A percentile compares a stretch with the other conserved stretches of the same genome.
phyloP scores from a whole-genome alignment of 2,888 invertebrate genomes.

The Labia minor region DNA sequence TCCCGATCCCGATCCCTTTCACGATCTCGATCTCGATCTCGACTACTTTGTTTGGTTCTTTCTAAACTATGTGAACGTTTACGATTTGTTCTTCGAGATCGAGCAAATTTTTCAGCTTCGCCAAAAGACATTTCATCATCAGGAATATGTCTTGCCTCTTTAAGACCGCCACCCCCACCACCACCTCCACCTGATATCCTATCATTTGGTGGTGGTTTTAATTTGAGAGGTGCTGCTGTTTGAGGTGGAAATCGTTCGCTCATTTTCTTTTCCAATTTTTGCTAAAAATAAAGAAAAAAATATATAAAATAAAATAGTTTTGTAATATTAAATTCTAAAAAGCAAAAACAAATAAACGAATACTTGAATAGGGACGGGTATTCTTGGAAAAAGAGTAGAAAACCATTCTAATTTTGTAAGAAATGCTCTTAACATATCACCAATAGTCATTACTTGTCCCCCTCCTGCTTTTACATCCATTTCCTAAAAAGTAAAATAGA shows the following conservation, averaged over 20 bases:
- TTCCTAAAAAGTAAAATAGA: conserved; percentile 45
- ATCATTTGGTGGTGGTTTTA: conserved; percentile 30
- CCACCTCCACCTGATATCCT: conserved; percentile 26
- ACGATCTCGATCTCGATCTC: conserved; percentile 30
- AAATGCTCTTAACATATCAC: conserved; percentile 84
- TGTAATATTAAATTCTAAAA: no score
- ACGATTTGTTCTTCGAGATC: conserved; percentile 23
- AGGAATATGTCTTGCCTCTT: conserved; percentile 33
- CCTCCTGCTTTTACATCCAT: conserved; percentile 97
- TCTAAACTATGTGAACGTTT: conserved; percentile 23
- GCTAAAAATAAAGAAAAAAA: conserved; percentile 46
- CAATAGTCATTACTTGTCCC: conserved; percentile 85
- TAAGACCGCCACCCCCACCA: conserved; percentile 21
- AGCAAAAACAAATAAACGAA: not conserved
- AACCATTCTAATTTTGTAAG: conserved; percentile 97
- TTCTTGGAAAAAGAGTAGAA: conserved; percentile 93
- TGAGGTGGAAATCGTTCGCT: conserved; percentile 48
- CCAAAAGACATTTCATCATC: conserved; percentile 38
- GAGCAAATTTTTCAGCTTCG: conserved; percentile 35
- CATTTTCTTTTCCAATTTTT: conserved; percentile 72
- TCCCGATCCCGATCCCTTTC: conserved; percentile 27
- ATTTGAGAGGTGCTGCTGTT: conserved; percentile 33
- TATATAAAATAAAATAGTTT: not conserved
- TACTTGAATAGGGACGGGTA: conserved; percentile 86
- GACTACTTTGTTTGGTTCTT: conserved; percentile 25